Conservation (phyloP, 2,797 vertebrate genomes). For the Gallinago nigripennis region DNA sequence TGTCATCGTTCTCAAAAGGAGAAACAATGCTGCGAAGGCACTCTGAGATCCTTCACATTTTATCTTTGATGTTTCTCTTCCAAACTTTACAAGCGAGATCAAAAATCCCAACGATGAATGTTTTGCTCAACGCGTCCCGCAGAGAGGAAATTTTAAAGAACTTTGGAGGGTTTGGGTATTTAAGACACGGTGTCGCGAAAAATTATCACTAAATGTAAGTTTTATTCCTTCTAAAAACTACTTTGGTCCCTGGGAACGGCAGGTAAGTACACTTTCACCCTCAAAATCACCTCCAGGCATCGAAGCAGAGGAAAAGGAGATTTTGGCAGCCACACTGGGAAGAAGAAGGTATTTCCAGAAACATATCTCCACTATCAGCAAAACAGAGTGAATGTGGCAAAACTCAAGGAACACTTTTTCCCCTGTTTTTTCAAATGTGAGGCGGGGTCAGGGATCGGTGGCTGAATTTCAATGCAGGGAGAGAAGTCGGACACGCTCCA, state of each 20-base stretch:
- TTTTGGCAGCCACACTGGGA: not conserved
- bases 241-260: not conserved
- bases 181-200: not conserved
- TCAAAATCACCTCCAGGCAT: not conserved
- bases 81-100: not conserved
- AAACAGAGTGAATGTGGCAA: fast-evolving
- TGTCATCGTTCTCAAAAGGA: fast-evolving
- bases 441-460: fast-evolving
- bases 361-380: not conserved
- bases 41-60: fast-evolving
- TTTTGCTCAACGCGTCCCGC: not conserved
- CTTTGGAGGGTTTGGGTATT: not conserved
- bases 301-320: not conserved
- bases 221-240: not conserved
- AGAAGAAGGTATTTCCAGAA: not conserved
- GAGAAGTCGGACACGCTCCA: fast-evolving
- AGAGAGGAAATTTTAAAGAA: not conserved
- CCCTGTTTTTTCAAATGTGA: fast-evolving
- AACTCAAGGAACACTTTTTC: not conserved
- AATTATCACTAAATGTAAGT: not conserved
- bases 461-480: not conserved
- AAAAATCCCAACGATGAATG: fast-evolving
- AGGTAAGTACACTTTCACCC: not conserved
- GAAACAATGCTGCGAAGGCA: not conserved
- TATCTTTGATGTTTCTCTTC: not conserved